Conservation (phyloP, 2,888 invertebrate species). For the Tipula helvola region DNA sequence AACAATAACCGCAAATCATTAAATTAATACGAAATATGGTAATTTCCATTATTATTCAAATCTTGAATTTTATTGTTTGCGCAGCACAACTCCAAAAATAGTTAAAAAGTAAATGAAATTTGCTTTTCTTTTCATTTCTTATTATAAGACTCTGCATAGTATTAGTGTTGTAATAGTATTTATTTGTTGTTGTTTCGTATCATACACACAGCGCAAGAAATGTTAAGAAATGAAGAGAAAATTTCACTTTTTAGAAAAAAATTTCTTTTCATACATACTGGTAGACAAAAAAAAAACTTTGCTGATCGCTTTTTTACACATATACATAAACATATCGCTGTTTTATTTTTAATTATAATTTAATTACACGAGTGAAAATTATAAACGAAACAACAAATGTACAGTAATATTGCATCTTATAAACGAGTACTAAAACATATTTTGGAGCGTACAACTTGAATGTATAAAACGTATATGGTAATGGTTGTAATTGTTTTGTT, state of each 20-base stretch:
- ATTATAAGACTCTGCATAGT: not conserved
- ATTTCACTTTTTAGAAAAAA: not conserved
- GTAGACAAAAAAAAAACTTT: not conserved
- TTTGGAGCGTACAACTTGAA: not conserved
- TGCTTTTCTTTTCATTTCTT: not conserved
- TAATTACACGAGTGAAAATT: not conserved
- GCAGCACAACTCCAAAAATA: not conserved
- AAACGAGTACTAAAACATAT: not conserved
- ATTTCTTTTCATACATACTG: not conserved
- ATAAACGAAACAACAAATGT: not conserved
- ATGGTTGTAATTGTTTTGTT: not conserved
- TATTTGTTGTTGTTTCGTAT: not conserved
- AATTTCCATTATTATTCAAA: not conserved
- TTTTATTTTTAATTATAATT: not conserved
- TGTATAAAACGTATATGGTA: not conserved
- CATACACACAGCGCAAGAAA: not conserved
- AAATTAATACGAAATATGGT: not conserved
- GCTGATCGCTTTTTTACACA: not conserved
- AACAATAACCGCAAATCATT: not conserved
- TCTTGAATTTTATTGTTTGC: not conserved
- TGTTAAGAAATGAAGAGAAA: not conserved
- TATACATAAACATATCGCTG: not conserved
- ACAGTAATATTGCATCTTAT: not conserved
- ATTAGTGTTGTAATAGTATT: not conserved
- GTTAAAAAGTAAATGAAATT: not conserved